Percentiles rank a stretch among this genome's conserved stretches.
phyloP scores from a whole-genome alignment of 2,888 invertebrate species.

The Gerosis bhagava region DNA sequence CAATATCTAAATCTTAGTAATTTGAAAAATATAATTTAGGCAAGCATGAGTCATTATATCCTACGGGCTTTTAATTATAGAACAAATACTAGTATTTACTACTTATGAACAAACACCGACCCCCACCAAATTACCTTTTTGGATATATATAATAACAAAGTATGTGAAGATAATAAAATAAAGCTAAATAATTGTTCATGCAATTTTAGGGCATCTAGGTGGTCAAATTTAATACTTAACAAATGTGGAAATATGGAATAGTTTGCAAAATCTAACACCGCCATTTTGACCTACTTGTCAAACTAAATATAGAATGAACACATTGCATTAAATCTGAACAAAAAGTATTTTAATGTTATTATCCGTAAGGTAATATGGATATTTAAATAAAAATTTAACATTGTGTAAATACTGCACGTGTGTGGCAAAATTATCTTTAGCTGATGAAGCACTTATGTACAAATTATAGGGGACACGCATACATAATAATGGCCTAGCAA shows the following conservation, averaged over 20 bases:
- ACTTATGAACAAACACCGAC: no score
- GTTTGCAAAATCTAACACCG: conserved; percentile 35
- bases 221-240: no score
- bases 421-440: conserved; percentile 47
- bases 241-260: no score
- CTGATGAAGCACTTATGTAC: conserved; percentile 69
- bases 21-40: no score
- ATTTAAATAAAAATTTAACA: conserved; percentile 34
- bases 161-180: no score
- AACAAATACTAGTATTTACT: no score
- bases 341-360: conserved; percentile 17
- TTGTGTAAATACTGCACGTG: conserved; percentile 65
- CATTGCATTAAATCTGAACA: conserved; percentile 18
- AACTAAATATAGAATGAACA: conserved; percentile 28
- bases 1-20: no score
- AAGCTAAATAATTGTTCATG: no score
- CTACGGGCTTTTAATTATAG: no score
- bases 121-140: no score
- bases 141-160: no score
- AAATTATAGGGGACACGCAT: conserved; percentile 68
- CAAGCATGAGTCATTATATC: no score
- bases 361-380: conserved; percentile 22
- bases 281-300: conserved; percentile 46
- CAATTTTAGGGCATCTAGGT: conserved; percentile 22
- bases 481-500: conserved; percentile 66